Conservation (phyloP, 2,797 vertebrate genomes). For the Myotis pilosus region DNA sequence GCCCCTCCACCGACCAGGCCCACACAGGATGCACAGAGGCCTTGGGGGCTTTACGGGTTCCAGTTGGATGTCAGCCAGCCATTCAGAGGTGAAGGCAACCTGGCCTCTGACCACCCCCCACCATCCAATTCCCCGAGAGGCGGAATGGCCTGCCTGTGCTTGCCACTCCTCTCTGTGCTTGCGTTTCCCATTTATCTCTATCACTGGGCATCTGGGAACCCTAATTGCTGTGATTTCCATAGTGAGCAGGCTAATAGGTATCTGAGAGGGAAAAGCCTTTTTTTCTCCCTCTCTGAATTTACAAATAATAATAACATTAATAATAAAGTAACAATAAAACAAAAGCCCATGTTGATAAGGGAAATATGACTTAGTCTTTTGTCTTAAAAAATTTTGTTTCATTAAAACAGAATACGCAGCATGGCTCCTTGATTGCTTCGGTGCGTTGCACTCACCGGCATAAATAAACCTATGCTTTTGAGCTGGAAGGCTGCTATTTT, state of each 20-base stretch:
- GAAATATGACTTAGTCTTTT: slow-evolving; percentile 65
- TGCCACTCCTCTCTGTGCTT: not conserved
- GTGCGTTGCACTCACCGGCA: slow-evolving; percentile 71
- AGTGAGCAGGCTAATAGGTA: slow-evolving; percentile 47
- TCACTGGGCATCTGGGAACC: slow-evolving; percentile 68
- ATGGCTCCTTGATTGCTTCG: slow-evolving; percentile 74
- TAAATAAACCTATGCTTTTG: slow-evolving; percentile 83
- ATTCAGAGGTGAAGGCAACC: slow-evolving; percentile 47
- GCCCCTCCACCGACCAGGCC: not conserved
- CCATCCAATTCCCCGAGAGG: not conserved
- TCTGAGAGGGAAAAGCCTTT: slow-evolving; percentile 59
- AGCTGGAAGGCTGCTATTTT: slow-evolving; percentile 84
- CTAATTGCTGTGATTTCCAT: slow-evolving; percentile 52
- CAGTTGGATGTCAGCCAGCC: slow-evolving; percentile 22
- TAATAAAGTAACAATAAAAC: not conserved
- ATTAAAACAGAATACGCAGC: slow-evolving; percentile 42
- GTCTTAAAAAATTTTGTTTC: slow-evolving; percentile 74
- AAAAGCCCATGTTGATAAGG: slow-evolving; percentile 67
- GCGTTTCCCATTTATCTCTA: slow-evolving; percentile 69
- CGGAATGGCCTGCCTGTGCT: not conserved
- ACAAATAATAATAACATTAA: slow-evolving; percentile 12
- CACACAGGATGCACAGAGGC: not conserved
- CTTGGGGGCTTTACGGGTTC: not conserved
- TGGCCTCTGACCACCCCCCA: not conserved
- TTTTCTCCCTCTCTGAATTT: slow-evolving; percentile 53